phyloP scores from a whole-genome alignment of 2,113 vertebrate species.

The Aythya baeri region DNA sequence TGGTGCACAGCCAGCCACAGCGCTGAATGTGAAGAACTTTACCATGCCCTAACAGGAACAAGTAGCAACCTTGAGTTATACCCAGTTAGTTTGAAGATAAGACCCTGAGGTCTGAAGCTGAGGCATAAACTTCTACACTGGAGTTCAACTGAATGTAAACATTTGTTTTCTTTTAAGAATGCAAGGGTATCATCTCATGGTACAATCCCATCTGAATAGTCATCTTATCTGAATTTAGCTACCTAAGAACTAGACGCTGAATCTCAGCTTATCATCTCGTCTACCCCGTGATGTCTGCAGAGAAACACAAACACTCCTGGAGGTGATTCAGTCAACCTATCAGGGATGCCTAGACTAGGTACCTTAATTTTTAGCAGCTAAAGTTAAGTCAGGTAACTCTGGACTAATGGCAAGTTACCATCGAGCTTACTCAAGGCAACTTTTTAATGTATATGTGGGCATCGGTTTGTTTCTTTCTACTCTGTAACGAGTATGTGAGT shows the following conservation, averaged over 20 bases:
- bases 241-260: neutral
- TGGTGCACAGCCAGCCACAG: neutral
- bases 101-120: neutral
- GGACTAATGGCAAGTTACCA: rapidly evolving
- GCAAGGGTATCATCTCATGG: neutral
- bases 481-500: neutral
- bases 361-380: neutral
- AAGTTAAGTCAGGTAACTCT: neutral
- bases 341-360: neutral
- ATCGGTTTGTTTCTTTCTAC: neutral
- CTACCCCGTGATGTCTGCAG: neutral
- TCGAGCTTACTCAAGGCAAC: neutral
- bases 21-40: neutral
- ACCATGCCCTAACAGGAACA: neutral
- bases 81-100: neutral
- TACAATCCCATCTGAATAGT: neutral
- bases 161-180: neutral
- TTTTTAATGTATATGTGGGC: neutral
- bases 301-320: neutral
- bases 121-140: neutral
- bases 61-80: neutral
- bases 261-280: neutral
- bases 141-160: neutral
- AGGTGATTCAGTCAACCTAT: neutral
- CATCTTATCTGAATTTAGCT: neutral